Conservation (phyloP, 2,113 vertebrate species). For the Myanophis thanlyinensis region DNA sequence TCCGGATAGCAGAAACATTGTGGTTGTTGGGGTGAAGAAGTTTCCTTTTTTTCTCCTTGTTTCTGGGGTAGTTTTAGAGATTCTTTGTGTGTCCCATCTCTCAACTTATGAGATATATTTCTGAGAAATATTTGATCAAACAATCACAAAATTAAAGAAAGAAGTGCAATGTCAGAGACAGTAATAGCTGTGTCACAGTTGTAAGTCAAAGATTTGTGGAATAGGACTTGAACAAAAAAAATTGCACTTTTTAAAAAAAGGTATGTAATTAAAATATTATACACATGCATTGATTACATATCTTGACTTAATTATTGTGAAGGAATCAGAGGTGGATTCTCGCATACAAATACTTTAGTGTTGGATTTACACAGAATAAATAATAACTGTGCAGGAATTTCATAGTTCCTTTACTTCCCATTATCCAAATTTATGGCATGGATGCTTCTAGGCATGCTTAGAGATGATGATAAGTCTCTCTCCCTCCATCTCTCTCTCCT, state of each 20-base stretch:
- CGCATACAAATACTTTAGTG: not conserved
- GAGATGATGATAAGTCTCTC: not conserved
- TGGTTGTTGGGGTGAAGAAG: not conserved
- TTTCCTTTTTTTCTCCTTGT: not conserved
- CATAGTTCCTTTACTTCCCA: not conserved
- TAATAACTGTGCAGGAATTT: not conserved
- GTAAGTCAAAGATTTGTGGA: not conserved
- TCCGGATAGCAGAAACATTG: not conserved
- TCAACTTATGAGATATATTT: no score
- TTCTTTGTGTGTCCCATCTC: not conserved
- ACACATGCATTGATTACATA: not conserved
- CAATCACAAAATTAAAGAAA: not conserved
- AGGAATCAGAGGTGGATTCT: not conserved
- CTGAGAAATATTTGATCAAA: not conserved
- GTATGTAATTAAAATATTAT: not conserved
- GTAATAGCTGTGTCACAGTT: not conserved
- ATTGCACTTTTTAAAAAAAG: not conserved
- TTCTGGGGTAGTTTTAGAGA: not conserved
- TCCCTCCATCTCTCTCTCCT: no score
- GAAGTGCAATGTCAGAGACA: not conserved
- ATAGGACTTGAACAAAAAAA: not conserved
- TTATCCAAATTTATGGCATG: not conserved
- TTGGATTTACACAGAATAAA: not conserved
- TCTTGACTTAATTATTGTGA: not conserved
- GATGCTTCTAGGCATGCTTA: not conserved